Evolutionary conservation across 1,140 invertebrate species (phyloP), one percentile per base, ranked within the genome.

Genomic region (Danaus melanippus): DNA sequence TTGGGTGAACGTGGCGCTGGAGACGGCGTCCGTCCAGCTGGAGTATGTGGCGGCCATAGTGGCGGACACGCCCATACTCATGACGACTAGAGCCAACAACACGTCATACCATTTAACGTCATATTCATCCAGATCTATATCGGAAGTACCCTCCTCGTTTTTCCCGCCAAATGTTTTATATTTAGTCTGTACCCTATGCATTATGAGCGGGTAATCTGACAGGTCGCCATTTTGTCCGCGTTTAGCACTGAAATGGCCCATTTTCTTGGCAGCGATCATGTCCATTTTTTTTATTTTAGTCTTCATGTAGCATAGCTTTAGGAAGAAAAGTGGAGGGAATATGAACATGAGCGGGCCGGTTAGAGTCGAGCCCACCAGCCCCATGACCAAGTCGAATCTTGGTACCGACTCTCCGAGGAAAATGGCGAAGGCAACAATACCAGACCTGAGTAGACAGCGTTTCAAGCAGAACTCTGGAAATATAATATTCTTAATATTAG

Each of bases 321-420:
- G 74, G 72, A 97, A 97, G 62, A 97, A 92, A 12, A 97, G 60
- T 0, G 94, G 93, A 0, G 96, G 96, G 15, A 97, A 89, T 11
- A 98, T 89, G 58, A 96, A 96, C 58, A 96, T 92, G 7, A 97
- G 76, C 0, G 94, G 94, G 0, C 94, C 93, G 0, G 94, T 96
- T 0, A 97, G 90, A 0, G 93, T 93, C 10, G 96, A 96, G 6
- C 93, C 93, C 5, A 97, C 91, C 4, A 98, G 84, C 21, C 95
- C 91, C 91, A 98, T 93, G 2, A 98, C 92, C n/a, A 95, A 88
- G 60, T 96, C 95, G 74, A 97, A 97, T 61, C 92, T 89, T 0
- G 96, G 96, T 1, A 98, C 90, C 4, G 92, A 90, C 84, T 96
- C 93, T 0, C 92, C 95, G 6, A 97, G 84, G 12, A 95, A 90